Evolutionary conservation across 2,888 invertebrate species (phyloP), one percentile per base, ranked within the genome.

Genomic region (Patella caerulea): DNA sequence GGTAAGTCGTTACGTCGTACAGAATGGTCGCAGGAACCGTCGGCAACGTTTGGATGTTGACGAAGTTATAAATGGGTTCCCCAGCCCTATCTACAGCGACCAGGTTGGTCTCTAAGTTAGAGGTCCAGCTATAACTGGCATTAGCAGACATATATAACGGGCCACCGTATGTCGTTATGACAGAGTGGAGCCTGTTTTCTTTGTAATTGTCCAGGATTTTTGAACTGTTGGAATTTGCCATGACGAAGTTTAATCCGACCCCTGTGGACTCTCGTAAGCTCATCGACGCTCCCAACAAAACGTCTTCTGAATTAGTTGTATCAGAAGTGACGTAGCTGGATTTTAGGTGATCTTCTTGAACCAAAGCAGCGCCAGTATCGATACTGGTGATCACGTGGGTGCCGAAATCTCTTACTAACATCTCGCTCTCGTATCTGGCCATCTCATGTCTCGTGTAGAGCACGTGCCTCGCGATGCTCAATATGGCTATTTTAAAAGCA

Each of bases 361-460:
- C 65, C 24, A 65, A 79, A 17, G 80, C 81, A 0, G 87, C 87
- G 12, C 89, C 88, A 2, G 86, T 87, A 71, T 85, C 83, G 1
- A 87, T 82, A 72, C 85, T 83, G 54, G 86, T 87, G 53, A 87
- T 80, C 55, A 88, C 79, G 81, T 89, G 88, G 1, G 89, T 87
- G 17, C 89, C 89, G 75, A 85, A 89, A 75, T 89, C 89, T 71
- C 88, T 81, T 15, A 89, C 85, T 1, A 89, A 77, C 19, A 88
- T 79, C 78, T 89, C 86, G 59, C 87, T 83, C 73, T 86, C 84
- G 83, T 87, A 89, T 2, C 83, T 75, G 0, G 88, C 87, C 72
- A 83, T 81, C 17, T 83, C 80, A 45, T 84, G 84, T 45, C 81
- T 71, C 78, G 85, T 86, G 24, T 83, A 75, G n/a, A 83, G 79